Evolutionary conservation across 2,113 vertebrate genomes (phyloP).

Genomic region (Boulengeromyrus knoepffleri): DNA sequence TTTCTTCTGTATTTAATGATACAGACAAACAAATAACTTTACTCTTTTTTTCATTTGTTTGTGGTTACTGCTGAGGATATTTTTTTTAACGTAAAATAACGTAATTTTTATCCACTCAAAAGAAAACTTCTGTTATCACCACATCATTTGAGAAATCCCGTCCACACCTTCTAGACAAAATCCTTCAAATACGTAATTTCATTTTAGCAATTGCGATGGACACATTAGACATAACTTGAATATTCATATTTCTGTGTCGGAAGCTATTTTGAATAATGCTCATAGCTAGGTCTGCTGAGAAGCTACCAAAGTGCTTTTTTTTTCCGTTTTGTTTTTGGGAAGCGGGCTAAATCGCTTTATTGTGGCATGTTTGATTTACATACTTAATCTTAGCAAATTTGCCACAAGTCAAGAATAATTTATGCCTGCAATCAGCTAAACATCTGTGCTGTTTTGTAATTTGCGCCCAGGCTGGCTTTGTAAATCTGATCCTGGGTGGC

Average conservation of each 20-base stretch:
- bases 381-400: constrained; percentile 16
- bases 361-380: constrained; percentile 6
- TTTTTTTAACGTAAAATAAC: neutral
- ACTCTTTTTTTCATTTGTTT: neutral
- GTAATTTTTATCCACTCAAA: neutral
- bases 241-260: neutral
- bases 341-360: constrained; percentile 1
- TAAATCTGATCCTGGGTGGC: neutral
- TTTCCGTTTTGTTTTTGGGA: neutral
- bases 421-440: constrained; percentile 10
- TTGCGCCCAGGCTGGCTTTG: neutral
- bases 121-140: neutral
- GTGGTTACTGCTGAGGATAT: neutral
- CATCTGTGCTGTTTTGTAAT: constrained; percentile 15
- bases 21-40: neutral
- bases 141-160: neutral
- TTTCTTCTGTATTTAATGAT: neutral
- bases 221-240: neutral
- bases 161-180: neutral
- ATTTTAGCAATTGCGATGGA: neutral
- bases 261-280: neutral
- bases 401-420: constrained; percentile 15
- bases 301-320: neutral
- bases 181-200: neutral
- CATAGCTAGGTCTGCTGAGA: neutral